These are phyloP conservation scores for Microcebus lehilahytsara DNA, from an alignment of 2,113 vertebrate species.

Conservation along the genomic window DNA sequence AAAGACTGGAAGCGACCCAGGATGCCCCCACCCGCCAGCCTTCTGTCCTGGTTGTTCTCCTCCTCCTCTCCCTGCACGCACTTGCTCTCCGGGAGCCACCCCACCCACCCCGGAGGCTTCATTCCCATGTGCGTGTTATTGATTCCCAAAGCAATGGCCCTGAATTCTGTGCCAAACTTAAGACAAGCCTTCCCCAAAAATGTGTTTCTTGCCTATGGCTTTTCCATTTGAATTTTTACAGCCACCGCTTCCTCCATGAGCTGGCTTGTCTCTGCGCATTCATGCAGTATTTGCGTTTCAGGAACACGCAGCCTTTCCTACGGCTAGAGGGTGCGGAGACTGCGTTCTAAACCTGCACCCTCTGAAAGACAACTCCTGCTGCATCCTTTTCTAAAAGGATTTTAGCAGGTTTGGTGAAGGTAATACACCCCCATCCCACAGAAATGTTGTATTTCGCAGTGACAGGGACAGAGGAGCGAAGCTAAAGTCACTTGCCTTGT, in stretches of 20 bases:
- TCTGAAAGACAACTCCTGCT: neutral
- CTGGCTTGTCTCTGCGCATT: neutral
- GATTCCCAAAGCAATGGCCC: neutral
- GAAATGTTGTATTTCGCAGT: neutral
- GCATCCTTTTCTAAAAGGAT: neutral
- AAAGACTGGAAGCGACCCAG: neutral
- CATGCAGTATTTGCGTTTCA: neutral
- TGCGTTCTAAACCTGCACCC: neutral
- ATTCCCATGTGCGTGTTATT: neutral
- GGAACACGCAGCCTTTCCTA: neutral
- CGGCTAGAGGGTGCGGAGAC: no score
- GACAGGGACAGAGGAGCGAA: neutral
- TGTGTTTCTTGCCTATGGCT: conserved; percentile 8
- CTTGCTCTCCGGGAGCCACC: neutral
- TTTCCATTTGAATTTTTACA: conserved; percentile 25
- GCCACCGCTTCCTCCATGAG: neutral
- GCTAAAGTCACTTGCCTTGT: neutral
- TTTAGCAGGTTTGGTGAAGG: neutral
- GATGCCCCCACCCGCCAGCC: neutral
- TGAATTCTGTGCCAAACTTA: conserved; percentile 3
- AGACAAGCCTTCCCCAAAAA: neutral
- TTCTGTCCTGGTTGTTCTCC: neutral
- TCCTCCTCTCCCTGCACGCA: neutral
- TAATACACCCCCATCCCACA: neutral
- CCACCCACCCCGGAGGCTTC: neutral